Percentiles rank a stretch among this genome's conserved stretches.
These are phyloP conservation scores for Trimorus sp. DNA, from an alignment of 2,888 invertebrate genomes.

Conservation along the genomic window DNA sequence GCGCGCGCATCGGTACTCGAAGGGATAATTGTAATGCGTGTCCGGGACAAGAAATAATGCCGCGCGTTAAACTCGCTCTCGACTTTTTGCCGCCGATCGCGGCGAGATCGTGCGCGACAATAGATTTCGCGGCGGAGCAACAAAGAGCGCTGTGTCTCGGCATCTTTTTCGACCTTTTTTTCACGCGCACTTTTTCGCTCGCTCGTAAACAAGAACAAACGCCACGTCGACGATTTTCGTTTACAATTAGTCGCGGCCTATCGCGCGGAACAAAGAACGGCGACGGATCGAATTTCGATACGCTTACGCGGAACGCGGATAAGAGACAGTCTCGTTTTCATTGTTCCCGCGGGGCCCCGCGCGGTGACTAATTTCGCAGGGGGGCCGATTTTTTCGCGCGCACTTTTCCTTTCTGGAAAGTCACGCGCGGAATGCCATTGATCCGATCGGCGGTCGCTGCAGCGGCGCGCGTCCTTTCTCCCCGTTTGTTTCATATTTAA, in stretches of 20 bases:
- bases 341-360: conserved; percentile 5
- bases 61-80: conserved; percentile 42
- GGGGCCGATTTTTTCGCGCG: neutral
- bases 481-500: conserved; percentile 30
- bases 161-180: neutral
- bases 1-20: conserved; percentile 52
- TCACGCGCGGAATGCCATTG: conserved; percentile 27
- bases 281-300: conserved; percentile 51
- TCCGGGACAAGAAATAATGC: conserved; percentile 59
- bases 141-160: conserved; percentile 25
- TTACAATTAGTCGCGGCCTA: conserved; percentile 65
- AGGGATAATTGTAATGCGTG: conserved; percentile 66
- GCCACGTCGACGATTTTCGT: neutral
- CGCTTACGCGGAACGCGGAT: conserved; percentile 42
- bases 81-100: conserved; percentile 8
- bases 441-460: conserved; percentile 12
- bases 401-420: conserved; percentile 30
- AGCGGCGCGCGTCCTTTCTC: conserved; percentile 33
- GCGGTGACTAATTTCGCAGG: conserved; percentile 31
- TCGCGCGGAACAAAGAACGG: conserved; percentile 55
- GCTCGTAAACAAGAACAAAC: conserved; percentile 1
- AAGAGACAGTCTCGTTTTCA: conserved; percentile 33
- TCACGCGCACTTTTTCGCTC: neutral
- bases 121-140: conserved; percentile 9
- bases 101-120: conserved; percentile 47